Conservation (phyloP, 2,888 invertebrate species). For the Andricus quercusramuli region DNA sequence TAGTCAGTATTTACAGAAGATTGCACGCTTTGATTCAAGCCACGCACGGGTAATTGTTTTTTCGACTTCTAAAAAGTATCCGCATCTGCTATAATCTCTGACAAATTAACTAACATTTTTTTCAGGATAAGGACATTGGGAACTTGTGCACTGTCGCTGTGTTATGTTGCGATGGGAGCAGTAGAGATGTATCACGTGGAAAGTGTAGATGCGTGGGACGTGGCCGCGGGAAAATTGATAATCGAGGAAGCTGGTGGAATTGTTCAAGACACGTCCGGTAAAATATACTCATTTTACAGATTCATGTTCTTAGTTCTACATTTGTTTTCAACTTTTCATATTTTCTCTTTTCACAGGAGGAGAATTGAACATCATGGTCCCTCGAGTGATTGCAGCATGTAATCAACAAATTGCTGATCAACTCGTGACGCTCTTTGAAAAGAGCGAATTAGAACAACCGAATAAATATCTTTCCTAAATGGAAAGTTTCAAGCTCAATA, state of each 20-base stretch:
- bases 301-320: not conserved
- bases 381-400: constrained; percentile 81
- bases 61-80: not conserved
- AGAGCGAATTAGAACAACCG: constrained; percentile 74
- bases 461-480: constrained; percentile 57
- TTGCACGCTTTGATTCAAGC: constrained; percentile 70
- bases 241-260: constrained; percentile 89
- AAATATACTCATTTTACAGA: constrained; percentile 31
- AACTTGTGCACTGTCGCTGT: constrained; percentile 86
- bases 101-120: constrained; percentile 30
- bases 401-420: constrained; percentile 79
- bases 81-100: not conserved
- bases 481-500: not conserved
- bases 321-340: not conserved
- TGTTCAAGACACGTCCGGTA: constrained; percentile 84
- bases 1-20: constrained; percentile 64
- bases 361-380: constrained; percentile 81
- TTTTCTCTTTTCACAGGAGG: constrained; percentile 69
- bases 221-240: constrained; percentile 87
- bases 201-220: constrained; percentile 89
- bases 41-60: constrained; percentile 68
- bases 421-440: constrained; percentile 79
- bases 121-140: constrained; percentile 83
- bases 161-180: constrained; percentile 86
- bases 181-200: constrained; percentile 87